A percentile compares a stretch with the other conserved stretches of the same genome.
These are phyloP conservation scores for Anthonomus grandis DNA, from an alignment of 1,140 invertebrate species.

Conservation along the genomic window DNA sequence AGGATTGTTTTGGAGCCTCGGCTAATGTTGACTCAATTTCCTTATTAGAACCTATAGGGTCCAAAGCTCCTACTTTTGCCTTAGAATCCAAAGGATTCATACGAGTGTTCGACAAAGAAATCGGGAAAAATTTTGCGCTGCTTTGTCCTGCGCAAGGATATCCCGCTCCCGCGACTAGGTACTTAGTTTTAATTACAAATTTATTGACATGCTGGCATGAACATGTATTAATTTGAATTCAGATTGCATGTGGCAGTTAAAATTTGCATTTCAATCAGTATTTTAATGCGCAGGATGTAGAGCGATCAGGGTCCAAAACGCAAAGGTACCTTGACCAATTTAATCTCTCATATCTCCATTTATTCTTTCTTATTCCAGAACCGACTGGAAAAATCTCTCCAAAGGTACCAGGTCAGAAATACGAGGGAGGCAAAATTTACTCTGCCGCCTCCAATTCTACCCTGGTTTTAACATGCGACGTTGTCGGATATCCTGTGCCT, in stretches of 20 bases:
- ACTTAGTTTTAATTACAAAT: too few relatives aligned
- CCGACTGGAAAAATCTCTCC: conserved; percentile 66
- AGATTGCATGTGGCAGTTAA: too few relatives aligned
- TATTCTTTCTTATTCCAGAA: conserved; percentile 51
- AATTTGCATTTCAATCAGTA: too few relatives aligned
- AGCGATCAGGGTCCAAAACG: too few relatives aligned
- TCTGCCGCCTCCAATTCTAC: conserved; percentile 45
- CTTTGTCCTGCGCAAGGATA: conserved; percentile 68
- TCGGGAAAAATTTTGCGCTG: conserved; percentile 51
- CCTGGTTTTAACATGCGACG: conserved; percentile 55
- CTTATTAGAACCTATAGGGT: conserved; percentile 50
- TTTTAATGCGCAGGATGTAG: too few relatives aligned
- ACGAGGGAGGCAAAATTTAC: conserved; percentile 63
- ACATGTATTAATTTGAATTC: too few relatives aligned
- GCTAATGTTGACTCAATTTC: too few relatives aligned
- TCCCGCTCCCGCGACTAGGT: conserved; percentile 67
- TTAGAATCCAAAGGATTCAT: conserved; percentile 50
- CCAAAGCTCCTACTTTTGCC: conserved; percentile 57
- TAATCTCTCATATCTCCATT: conserved; percentile 13
- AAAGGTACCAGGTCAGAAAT: conserved; percentile 59
- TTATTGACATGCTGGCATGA: too few relatives aligned
- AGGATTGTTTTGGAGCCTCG: too few relatives aligned
- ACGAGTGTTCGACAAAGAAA: conserved; percentile 45
- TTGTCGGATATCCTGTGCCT: conserved; percentile 59
- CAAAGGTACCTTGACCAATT: conserved; percentile 24